phyloP scores from a whole-genome alignment of 1,140 invertebrate genomes.

The Drosophila repletoides region DNA sequence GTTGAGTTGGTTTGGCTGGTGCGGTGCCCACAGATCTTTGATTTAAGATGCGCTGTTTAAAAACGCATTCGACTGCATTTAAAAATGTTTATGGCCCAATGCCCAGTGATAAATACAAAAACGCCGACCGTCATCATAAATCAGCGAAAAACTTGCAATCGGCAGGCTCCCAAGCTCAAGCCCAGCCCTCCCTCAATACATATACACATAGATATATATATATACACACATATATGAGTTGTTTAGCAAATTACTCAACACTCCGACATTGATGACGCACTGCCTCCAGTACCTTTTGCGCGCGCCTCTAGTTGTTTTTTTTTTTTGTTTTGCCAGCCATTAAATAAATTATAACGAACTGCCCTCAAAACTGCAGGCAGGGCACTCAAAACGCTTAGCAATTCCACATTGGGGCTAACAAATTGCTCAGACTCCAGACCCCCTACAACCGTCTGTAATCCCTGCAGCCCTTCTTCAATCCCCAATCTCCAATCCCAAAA shows the following conservation, averaged over 20 bases:
- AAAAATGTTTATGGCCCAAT: conserved; percentile 49
- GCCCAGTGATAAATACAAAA: conserved; percentile 49
- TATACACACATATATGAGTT: conserved; percentile 42
- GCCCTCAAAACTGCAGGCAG: conserved; percentile 4
- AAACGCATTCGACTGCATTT: conserved; percentile 70
- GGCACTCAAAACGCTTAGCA: background rate
- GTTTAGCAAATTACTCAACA: conserved; percentile 79
- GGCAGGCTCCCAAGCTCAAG: no score
- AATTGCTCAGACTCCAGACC: conserved; percentile 36
- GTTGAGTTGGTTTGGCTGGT: background rate
- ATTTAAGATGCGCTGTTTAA: conserved; percentile 76
- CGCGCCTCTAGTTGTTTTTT: no score
- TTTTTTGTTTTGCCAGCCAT: conserved; percentile 48
- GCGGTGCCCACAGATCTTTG: conserved; percentile 66
- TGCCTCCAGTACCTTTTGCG: conserved; percentile 10
- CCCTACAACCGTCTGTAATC: background rate
- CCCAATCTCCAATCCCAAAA: conserved; percentile 6
- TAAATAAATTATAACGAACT: conserved; percentile 77
- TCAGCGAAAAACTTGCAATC: conserved; percentile 34
- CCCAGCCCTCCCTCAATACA: no score
- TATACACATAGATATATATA: no score
- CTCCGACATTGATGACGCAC: conserved; percentile 38
- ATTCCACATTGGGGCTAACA: conserved; percentile 41
- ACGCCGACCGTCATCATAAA: conserved; percentile 41
- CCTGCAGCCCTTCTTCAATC: no score